Percentiles rank a stretch among this genome's conserved stretches.
phyloP scores from a whole-genome alignment of 2,888 invertebrate genomes.

The Epinotia brunnichana region DNA sequence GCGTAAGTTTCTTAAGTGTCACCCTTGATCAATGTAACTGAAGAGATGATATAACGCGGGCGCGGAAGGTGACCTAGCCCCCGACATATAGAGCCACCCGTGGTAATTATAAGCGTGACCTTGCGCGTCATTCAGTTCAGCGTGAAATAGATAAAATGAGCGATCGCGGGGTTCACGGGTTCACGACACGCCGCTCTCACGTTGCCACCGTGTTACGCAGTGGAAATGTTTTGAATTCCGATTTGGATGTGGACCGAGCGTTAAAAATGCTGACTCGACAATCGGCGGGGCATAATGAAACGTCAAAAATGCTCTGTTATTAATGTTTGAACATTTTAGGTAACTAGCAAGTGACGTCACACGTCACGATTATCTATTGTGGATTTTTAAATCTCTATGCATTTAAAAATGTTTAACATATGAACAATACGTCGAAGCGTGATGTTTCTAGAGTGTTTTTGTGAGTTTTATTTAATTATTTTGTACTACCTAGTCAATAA shows the following conservation, averaged over 20 bases:
- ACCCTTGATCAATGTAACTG: background rate
- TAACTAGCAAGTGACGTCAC: too few species aligned
- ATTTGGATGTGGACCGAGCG: too few species aligned
- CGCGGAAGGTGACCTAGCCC: constrained; percentile 17
- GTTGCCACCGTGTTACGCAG: constrained; percentile 9
- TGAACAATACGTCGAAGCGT: background rate
- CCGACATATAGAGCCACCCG: constrained; percentile 1
- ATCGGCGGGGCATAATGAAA: too few species aligned
- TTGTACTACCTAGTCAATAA: too few species aligned
- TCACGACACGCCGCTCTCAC: constrained; percentile 7
- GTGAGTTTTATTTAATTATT: too few species aligned
- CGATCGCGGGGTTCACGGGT: background rate
- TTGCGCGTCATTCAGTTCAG: constrained; percentile 15
- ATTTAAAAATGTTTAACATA: background rate
- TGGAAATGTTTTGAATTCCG: background rate
- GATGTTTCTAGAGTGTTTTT: too few species aligned
- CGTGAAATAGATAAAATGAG: constrained; percentile 19
- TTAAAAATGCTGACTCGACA: too few species aligned
- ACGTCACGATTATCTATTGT: too few species aligned
- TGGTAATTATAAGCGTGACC: constrained; percentile 30
- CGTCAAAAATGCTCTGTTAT: too few species aligned
- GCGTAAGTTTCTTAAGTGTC: background rate
- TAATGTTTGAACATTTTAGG: too few species aligned
- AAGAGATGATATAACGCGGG: background rate
- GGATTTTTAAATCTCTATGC: too few species aligned